Evolutionary conservation across 2,888 invertebrate species (phyloP).

Genomic region (Tiliacea aurago): DNA sequence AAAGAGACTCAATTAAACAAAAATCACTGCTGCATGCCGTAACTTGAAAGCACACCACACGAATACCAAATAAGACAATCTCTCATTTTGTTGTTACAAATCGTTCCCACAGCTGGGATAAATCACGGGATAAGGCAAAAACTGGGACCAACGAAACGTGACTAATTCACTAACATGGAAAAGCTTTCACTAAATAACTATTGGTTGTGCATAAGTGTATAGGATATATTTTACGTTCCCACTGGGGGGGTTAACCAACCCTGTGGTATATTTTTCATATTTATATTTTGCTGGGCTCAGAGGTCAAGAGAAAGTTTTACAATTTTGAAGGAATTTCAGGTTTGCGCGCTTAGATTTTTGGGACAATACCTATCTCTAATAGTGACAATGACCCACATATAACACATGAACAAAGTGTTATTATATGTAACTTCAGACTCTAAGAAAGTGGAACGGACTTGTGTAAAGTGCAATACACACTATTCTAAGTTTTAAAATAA

Average conservation of each 20-base stretch:
- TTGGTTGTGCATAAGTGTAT: conserved; percentile 70
- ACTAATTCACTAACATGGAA: conserved; percentile 79
- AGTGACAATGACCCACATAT: too few species aligned
- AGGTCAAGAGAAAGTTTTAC: conserved; percentile 31
- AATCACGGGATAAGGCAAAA: conserved; percentile 76
- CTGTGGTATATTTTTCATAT: conserved; percentile 50
- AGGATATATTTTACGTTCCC: conserved; percentile 62
- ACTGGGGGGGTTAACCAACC: conserved; percentile 49
- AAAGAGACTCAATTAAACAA: conserved; percentile 47
- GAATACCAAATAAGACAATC: conserved; percentile 71
- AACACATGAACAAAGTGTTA: too few species aligned
- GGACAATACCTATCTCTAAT: not conserved
- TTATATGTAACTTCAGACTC: too few species aligned
- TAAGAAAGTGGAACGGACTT: too few species aligned
- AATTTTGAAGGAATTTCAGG: conserved; percentile 22
- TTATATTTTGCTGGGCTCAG: conserved; percentile 31
- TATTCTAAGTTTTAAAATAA: too few species aligned
- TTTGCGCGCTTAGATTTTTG: conserved; percentile 9
- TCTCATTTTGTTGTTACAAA: conserved; percentile 77
- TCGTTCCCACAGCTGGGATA: conserved; percentile 70
- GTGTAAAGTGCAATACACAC: too few species aligned
- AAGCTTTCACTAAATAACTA: conserved; percentile 79
- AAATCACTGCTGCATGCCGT: conserved; percentile 55
- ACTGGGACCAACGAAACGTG: conserved; percentile 73
- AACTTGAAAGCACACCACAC: conserved; percentile 57